These are phyloP conservation scores for Epiperipatus broadwayi DNA, from an alignment of 2,888 invertebrate species.

Conservation along the genomic window DNA sequence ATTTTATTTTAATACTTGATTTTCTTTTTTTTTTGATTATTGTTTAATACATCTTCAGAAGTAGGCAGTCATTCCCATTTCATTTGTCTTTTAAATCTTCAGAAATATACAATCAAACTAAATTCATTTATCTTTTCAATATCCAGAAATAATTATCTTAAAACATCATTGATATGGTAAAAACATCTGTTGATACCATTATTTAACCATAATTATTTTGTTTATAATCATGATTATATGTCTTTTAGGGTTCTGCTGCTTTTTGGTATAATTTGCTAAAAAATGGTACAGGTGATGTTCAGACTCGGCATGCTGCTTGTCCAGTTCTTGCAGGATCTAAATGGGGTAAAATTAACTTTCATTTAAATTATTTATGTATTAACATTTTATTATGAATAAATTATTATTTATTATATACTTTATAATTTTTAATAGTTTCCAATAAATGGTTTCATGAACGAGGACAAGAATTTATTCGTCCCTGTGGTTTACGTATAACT, in stretches of 20 bases:
- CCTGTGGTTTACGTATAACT: constrained; percentile 17
- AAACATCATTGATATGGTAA: too few species aligned
- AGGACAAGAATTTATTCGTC: constrained; percentile 31
- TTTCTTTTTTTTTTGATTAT: too few species aligned
- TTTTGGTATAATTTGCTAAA: constrained; percentile 32
- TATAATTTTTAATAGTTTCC: constrained; percentile 20
- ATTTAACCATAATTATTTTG: too few species aligned
- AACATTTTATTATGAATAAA: not conserved
- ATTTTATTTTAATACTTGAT: too few species aligned
- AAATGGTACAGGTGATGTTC: constrained; percentile 28
- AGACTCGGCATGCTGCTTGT: constrained; percentile 34
- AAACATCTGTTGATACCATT: too few species aligned
- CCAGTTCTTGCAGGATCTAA: constrained; percentile 32
- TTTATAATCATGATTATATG: too few species aligned
- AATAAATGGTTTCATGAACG: constrained; percentile 36
- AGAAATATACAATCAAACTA: too few species aligned
- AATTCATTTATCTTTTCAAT: too few species aligned
- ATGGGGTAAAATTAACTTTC: constrained; percentile 31
- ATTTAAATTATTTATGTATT: constrained; percentile 12
- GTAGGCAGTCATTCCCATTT: too few species aligned
- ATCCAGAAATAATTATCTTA: too few species aligned
- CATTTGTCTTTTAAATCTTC: too few species aligned
- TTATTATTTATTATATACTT: not conserved
- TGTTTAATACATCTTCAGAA: too few species aligned
- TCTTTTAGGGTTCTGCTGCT: constrained; percentile 27